Conservation (phyloP, 2,113 vertebrate species). For the Abramis brama region DNA sequence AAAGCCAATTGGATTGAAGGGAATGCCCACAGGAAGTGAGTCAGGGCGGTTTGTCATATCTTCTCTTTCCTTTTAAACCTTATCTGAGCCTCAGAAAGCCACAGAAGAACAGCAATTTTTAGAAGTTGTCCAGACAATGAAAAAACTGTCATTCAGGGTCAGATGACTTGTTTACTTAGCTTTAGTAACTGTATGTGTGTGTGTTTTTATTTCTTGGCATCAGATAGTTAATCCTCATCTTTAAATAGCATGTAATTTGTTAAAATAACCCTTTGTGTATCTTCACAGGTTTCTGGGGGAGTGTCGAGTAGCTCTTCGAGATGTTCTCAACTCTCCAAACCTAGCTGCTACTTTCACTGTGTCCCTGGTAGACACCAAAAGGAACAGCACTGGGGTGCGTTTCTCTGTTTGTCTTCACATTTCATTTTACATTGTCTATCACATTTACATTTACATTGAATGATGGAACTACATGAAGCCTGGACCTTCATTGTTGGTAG, state of each 20-base stretch:
- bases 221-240: neutral
- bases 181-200: neutral
- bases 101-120: neutral
- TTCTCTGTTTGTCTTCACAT: neutral
- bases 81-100: constrained; percentile 16
- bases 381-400: constrained; percentile 87
- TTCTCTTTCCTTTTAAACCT: constrained; percentile 3
- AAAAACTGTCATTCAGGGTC: constrained; percentile 1
- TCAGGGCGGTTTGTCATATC: neutral
- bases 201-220: constrained; percentile 1
- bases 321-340: constrained; percentile 83
- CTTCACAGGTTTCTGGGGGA: constrained; percentile 88
- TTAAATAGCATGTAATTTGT: neutral
- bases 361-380: constrained; percentile 86
- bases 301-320: constrained; percentile 80
- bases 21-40: constrained; percentile 42
- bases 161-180: neutral
- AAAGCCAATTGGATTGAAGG: constrained; percentile 31
- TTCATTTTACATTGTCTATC: neutral
- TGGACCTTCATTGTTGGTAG: neutral
- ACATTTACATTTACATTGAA: neutral
- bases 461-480: neutral
- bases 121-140: neutral
- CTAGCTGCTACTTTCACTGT: constrained; percentile 84
- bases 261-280: constrained; percentile 21